A percentile compares a stretch with the other conserved stretches of the same genome.
Evolutionary conservation across 1,140 invertebrate genomes (phyloP).

Genomic region (Neuroterus valhalla): DNA sequence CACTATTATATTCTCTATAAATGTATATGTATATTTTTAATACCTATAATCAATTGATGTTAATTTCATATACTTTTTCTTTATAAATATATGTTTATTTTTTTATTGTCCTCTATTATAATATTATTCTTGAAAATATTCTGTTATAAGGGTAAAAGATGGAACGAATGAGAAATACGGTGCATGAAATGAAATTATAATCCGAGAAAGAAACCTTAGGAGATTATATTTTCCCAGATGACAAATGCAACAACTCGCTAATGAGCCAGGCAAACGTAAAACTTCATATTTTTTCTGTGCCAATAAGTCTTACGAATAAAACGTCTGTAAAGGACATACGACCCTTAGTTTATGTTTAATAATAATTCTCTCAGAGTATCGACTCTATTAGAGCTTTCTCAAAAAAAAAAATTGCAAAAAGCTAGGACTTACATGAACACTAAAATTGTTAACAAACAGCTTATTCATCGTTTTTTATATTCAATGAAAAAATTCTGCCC

Average conservation of each 20-base stretch:
- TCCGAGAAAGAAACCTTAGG: neutral
- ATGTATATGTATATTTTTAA: too few relatives aligned
- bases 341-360: constrained; percentile 6
- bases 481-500: too few relatives aligned
- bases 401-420: neutral
- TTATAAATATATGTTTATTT: too few relatives aligned
- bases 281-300: neutral
- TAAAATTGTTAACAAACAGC: too few relatives aligned
- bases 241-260: neutral
- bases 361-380: neutral
- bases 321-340: neutral
- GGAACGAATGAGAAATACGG: neutral
- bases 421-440: neutral
- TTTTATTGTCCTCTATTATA: too few relatives aligned
- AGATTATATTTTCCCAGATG: neutral
- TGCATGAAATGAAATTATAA: neutral
- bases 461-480: too few relatives aligned
- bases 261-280: constrained; percentile 14
- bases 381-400: too few relatives aligned
- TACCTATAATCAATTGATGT: too few relatives aligned
- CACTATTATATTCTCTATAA: too few relatives aligned
- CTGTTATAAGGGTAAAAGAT: neutral
- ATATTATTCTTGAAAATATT: neutral
- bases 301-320: neutral
- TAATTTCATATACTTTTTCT: too few relatives aligned